Base-by-base conservation (phyloP, 2,113 vertebrate genomes). In the Scophthalmus maximus region DNA sequence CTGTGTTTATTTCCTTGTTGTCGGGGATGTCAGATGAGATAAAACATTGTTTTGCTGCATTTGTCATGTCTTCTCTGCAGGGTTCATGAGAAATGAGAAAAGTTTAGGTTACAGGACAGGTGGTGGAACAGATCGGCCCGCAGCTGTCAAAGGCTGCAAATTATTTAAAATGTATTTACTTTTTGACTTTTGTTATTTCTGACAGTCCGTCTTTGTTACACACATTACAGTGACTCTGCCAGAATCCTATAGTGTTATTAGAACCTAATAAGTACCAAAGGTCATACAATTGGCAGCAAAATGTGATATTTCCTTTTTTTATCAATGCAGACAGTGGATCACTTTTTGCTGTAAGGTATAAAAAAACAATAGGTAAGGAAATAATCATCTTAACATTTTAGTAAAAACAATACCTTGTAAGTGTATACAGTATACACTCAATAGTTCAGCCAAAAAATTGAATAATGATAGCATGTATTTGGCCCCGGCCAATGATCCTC, bases 1-100 rank as follows among this genome's bases (percentile, higher is more conserved):
- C 73, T 51, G 42, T 84, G 86, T 91, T 91, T 88, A 88, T 88
- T 87, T 88, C 86, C 83, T 90, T 72, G 84, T 89, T 84, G 86
- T 86, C 25, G 15, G 72, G n/a, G 76, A 69, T 84, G 91, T 87
- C 86, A 73, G 74, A 84, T 78, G 81, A 88, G 86, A 89, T 90
- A 77, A 87, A 89, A 75, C 78, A 73, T 64, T 81, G 81, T 83
- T 87, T 56, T 75, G 67, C 79, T 69, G 74, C 40, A 79, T 86
- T 79, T 88, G 83, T 85, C 85, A 79, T 72, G 78, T 86, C 70
- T 61, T 76, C 85, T 79, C 83, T n/a, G 26, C 36, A 60, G 79
- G 47, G 32, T 73, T 82, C 50, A 66, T 62, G 47, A 79, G 70
- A 77, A 83, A 89, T 83, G 70, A 78, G 73, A 84, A 83, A 77